Conservation (phyloP, 2,797 vertebrate species). For the Channa striata region DNA sequence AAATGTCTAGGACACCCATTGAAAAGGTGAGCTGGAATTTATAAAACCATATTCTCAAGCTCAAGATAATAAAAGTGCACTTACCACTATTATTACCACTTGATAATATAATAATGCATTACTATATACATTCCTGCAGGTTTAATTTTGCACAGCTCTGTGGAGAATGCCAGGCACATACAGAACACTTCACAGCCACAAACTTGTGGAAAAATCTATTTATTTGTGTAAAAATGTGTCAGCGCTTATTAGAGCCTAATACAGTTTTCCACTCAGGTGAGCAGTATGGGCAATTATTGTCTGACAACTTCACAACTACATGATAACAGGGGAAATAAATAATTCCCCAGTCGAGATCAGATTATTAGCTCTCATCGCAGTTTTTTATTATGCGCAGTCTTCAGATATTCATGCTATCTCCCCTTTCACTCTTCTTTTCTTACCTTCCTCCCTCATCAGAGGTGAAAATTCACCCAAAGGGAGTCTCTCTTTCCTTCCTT, state of each 20-base stretch:
- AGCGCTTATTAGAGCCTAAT: conserved; percentile 17
- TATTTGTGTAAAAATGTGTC: conserved; percentile 31
- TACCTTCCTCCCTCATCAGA: conserved; percentile 58
- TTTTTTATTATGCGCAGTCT: conserved; percentile 13
- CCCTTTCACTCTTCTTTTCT: conserved; percentile 46
- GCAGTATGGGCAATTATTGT: conserved; percentile 30
- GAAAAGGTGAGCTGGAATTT: neutral
- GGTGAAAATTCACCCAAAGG: conserved; percentile 72
- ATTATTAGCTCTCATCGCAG: conserved; percentile 45
- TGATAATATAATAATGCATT: too few species aligned
- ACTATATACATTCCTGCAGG: neutral
- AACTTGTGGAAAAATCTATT: conserved; percentile 16
- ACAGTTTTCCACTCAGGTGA: conserved; percentile 51
- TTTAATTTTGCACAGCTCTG: neutral
- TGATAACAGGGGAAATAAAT: conserved; percentile 33
- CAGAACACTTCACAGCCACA: conserved; percentile 29
- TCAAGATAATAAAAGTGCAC: neutral
- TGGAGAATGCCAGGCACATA: conserved; percentile 6
- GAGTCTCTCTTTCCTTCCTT: conserved; percentile 44
- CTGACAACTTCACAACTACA: conserved; percentile 48
- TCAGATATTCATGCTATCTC: conserved; percentile 3
- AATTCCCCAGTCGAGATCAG: conserved; percentile 45
- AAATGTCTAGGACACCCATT: neutral
- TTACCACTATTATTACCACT: neutral
- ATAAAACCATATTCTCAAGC: neutral